Evolutionary conservation across 2,888 invertebrate species (phyloP).

Genomic region (Odontocolon sp.): DNA sequence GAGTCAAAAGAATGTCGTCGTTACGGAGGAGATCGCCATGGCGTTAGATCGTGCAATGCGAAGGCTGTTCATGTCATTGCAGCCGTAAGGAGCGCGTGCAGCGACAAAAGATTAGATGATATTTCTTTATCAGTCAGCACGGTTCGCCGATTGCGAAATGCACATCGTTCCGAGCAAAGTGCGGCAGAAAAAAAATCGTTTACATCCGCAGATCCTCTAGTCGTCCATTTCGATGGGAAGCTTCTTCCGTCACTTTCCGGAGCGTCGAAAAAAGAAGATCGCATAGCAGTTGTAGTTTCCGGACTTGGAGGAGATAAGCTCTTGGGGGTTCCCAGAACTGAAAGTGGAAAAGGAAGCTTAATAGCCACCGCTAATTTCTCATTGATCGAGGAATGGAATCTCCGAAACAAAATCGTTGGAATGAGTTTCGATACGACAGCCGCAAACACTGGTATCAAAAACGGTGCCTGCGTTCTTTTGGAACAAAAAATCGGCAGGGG

Average conservation of each 20-base stretch:
- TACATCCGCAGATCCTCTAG: neutral
- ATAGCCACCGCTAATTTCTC: neutral
- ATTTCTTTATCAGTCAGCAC: neutral
- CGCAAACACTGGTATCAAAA: conserved; percentile 4
- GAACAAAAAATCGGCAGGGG: conserved; percentile 52
- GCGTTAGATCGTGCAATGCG: neutral
- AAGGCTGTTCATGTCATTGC: neutral
- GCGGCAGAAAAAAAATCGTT: neutral
- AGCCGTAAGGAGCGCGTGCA: neutral
- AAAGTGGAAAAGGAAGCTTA: neutral
- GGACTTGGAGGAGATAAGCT: neutral
- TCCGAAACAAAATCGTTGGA: neutral
- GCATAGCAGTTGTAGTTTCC: neutral
- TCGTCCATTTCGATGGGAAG: neutral
- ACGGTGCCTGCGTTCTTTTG: neutral
- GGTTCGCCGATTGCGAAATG: neutral
- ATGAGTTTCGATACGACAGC: conserved; percentile 11
- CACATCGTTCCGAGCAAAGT: neutral
- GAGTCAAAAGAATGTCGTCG: too few species aligned
- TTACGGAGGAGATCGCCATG: neutral
- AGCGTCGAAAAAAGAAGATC: neutral
- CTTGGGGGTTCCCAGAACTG: neutral
- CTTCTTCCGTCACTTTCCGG: neutral
- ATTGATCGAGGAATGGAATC: neutral
- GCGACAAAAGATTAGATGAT: neutral